Percentiles rank a stretch among this genome's conserved stretches.
Conservation (phyloP, 1,140 invertebrate genomes). For the Drosophila bifasciata region DNA sequence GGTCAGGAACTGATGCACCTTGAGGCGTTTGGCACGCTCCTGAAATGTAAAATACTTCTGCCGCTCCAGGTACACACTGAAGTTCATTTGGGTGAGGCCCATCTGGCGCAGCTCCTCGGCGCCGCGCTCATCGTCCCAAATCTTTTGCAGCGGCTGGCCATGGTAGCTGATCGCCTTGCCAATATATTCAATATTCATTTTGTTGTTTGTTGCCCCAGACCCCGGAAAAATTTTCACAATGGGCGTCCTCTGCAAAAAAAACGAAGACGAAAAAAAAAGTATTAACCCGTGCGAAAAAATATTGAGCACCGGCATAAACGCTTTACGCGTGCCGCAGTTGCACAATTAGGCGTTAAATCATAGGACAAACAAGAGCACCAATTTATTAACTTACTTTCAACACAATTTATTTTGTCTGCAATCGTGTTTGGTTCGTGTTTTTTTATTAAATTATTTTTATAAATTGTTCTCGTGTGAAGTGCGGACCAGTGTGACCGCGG, state of each 20-base stretch:
- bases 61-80: conserved; percentile 90
- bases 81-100: conserved; percentile 88
- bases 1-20: conserved; percentile 92
- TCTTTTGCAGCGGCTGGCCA: conserved; percentile 92
- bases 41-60: conserved; percentile 91
- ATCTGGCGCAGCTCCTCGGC: conserved; percentile 89
- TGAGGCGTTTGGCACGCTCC: conserved; percentile 92
- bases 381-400: too few relatives aligned
- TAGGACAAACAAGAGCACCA: too few relatives aligned
- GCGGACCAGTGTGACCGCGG: too few relatives aligned
- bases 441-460: too few relatives aligned
- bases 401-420: too few relatives aligned
- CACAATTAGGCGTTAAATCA: too few relatives aligned
- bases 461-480: too few relatives aligned
- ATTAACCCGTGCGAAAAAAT: too few relatives aligned
- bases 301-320: too few relatives aligned
- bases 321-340: too few relatives aligned
- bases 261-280: too few relatives aligned
- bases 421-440: too few relatives aligned
- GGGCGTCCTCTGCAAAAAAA: conserved; percentile 3
- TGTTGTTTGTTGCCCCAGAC: not conserved
- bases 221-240: conserved; percentile 7
- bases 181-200: conserved; percentile 84
- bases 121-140: conserved; percentile 92
- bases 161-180: conserved; percentile 91